Percentiles rank a stretch among this genome's conserved stretches.
These are phyloP conservation scores for Eriocheir sinensis DNA, from an alignment of 1,140 invertebrate species.

Conservation along the genomic window DNA sequence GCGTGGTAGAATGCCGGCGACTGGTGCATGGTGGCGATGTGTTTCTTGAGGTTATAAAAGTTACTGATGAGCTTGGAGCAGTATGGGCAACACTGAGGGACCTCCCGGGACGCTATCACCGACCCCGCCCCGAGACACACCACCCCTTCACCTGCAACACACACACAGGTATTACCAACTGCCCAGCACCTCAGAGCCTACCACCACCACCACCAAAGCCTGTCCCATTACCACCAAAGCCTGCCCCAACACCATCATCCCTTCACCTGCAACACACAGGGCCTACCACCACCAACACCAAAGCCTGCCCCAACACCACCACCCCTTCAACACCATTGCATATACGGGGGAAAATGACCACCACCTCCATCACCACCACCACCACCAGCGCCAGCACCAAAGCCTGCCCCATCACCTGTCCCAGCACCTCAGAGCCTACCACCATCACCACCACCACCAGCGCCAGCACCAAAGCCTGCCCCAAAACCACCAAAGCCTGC, in stretches of 20 bases:
- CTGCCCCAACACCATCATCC: slow-evolving; percentile 39
- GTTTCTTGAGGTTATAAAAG: slow-evolving; percentile 79
- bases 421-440: too few relatives aligned
- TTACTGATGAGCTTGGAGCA: slow-evolving; percentile 79
- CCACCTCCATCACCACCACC: background rate
- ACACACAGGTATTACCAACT: slow-evolving; percentile 51
- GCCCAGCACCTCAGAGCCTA: background rate
- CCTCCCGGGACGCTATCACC: slow-evolving; percentile 75
- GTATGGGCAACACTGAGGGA: slow-evolving; percentile 78
- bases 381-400: slow-evolving; percentile 34
- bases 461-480: too few relatives aligned
- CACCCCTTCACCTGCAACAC: slow-evolving; percentile 77
- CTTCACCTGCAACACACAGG: slow-evolving; percentile 6
- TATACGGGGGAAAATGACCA: background rate
- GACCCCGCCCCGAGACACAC: slow-evolving; percentile 72
- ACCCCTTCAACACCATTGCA: background rate
- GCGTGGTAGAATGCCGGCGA: slow-evolving; percentile 77
- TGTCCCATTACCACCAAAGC: too few relatives aligned
- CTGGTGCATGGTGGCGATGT: slow-evolving; percentile 79
- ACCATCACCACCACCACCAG: too few relatives aligned
- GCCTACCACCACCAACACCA: slow-evolving; percentile 62
- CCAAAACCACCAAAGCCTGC: too few relatives aligned
- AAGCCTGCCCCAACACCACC: slow-evolving; percentile 16
- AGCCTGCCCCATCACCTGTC: background rate
- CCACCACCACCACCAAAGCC: slow-evolving; percentile 28